Evolutionary conservation across 2,888 invertebrate genomes (phyloP).

Genomic region (Drosophila tanythrix): DNA sequence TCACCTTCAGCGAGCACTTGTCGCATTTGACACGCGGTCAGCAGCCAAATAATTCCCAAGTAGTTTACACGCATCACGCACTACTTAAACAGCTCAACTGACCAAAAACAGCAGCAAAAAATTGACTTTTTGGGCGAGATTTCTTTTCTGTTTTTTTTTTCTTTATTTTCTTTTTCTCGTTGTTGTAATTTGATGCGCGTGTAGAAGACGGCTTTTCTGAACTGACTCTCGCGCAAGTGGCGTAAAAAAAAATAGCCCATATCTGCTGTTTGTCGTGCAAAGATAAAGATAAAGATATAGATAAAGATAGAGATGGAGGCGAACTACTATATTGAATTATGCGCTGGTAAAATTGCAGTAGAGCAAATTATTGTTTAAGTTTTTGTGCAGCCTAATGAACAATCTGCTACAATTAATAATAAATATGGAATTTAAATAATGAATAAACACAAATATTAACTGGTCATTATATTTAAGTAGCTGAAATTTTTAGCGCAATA

Average conservation of each 20-base stretch:
- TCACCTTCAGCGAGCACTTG: conserved; percentile 16
- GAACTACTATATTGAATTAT: conserved; percentile 24
- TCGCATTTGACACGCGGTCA: conserved; percentile 1
- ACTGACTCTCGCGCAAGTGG: conserved; percentile 22
- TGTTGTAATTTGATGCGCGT: conserved; percentile 26
- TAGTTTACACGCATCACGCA: conserved; percentile 5
- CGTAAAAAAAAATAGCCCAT: conserved; percentile 15
- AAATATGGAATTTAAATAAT: neutral
- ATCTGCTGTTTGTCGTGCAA: conserved; percentile 9
- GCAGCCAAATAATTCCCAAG: conserved; percentile 1
- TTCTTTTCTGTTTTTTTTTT: neutral
- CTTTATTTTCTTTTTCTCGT: conserved; percentile 1
- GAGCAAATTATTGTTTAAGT: conserved; percentile 22
- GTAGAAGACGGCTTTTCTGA: conserved; percentile 23
- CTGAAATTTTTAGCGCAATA: neutral
- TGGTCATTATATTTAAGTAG: neutral
- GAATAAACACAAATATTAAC: neutral
- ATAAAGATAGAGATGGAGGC: conserved; percentile 24
- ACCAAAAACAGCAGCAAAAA: neutral
- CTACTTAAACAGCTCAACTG: neutral
- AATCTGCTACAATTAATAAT: neutral
- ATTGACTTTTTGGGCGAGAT: neutral
- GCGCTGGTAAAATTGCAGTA: conserved; percentile 40
- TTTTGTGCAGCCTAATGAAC: conserved; percentile 19
- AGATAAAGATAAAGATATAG: conserved; percentile 1